These are phyloP conservation scores for Drosophila teissieri DNA, from an alignment of 1,140 invertebrate species.

Conservation along the genomic window DNA sequence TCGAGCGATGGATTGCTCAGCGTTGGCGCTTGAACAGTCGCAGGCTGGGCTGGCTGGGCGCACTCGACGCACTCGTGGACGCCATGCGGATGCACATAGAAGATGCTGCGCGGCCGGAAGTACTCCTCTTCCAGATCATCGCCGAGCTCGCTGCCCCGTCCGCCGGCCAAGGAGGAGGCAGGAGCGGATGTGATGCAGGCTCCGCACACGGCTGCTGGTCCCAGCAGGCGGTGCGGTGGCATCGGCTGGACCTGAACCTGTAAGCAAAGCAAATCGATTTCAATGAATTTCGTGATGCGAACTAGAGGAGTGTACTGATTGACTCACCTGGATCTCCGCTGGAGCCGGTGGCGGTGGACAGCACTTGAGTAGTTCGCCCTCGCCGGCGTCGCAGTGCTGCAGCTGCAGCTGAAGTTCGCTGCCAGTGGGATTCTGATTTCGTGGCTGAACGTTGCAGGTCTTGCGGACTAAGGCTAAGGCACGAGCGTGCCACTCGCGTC, in stretches of 20 bases:
- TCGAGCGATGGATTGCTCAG: conserved; percentile 34
- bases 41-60: conserved; percentile 61
- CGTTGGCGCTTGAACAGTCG: conserved; percentile 10
- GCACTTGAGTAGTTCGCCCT: conserved; percentile 82
- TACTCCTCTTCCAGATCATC: conserved; percentile 86
- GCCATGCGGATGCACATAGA: conserved; percentile 86
- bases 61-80: conserved; percentile 85
- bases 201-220: conserved; percentile 87
- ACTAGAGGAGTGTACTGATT: not conserved
- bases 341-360: conserved; percentile 68
- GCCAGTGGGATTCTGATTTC: conserved; percentile 43
- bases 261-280: not conserved
- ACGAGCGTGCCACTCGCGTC: conserved; percentile 83
- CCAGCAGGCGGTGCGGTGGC: conserved; percentile 87
- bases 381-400: conserved; percentile 73
- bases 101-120: conserved; percentile 87
- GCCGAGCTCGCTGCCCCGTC: conserved; percentile 29
- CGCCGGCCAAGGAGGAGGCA: conserved; percentile 27
- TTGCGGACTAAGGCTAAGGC: conserved; percentile 80
- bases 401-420: conserved; percentile 63
- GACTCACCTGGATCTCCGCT: not conserved
- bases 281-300: too few relatives aligned
- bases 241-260: conserved; percentile 74
- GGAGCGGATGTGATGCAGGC: conserved; percentile 85
- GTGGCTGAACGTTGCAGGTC: conserved; percentile 84